Base-by-base conservation (phyloP, 2,797 vertebrate genomes). In the Sphenodon punctatus region DNA sequence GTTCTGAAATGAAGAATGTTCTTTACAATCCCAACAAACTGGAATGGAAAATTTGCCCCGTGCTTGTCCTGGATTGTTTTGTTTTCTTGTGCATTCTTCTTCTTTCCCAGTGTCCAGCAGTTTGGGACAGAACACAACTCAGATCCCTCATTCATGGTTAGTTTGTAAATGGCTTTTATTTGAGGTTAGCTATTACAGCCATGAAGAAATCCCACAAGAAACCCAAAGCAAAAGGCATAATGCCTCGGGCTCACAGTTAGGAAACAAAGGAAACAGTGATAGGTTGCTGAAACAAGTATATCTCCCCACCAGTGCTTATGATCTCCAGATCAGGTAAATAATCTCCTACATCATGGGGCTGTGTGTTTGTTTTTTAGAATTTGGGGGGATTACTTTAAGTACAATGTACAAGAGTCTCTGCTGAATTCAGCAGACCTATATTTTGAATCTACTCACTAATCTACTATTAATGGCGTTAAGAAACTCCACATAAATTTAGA, bases 361-460 rank as follows among this genome's bases (percentile, higher is more conserved):
- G n/a, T n/a, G n/a, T n/a, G n/a, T n/a, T n/a, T n/a, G n/a, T n/a
- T n/a, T n/a, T n/a, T n/a, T n/a, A n/a, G n/a, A n/a, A n/a, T n/a
- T n/a, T n/a, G n/a, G n/a, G n/a, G 49, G 6, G 77, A 41, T 8
- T 75, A 32, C 53, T 87, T 72, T 55, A 60, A 9, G 30, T 60
- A 20, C 5, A 12, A 20, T 43, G n/a, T 19, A 45, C 49, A 67
- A 15, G 32, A 53, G 39, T 36, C 39, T 22, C 5, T 7, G 38
- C 43, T 3, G 7, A 78, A 67, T 73, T 87, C 67, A 15, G 9
- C 61, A 88, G 70, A 80, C 45, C 25, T 53, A 49, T 59, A 68
- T n/a, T n/a, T n/a, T n/a, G n/a, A n/a, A n/a, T n/a, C n/a, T n/a
- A n/a, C n/a, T n/a, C n/a, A n/a, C n/a, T n/a, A n/a, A n/a, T n/a